Conservation (phyloP, 2,888 invertebrate genomes). For the Buathra laborator region DNA sequence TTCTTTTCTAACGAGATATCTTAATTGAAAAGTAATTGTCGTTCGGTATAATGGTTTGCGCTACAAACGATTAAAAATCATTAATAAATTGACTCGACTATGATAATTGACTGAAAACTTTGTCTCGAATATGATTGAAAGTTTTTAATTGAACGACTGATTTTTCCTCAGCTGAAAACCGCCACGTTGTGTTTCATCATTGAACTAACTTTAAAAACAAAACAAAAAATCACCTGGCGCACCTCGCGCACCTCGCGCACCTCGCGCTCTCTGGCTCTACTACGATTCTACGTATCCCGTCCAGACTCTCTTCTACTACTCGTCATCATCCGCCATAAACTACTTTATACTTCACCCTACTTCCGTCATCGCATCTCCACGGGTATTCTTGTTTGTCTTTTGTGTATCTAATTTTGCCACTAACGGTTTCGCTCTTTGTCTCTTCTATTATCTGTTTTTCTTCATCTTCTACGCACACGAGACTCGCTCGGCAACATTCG, state of each 20-base stretch:
- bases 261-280: slow-evolving; percentile 53
- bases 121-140: slow-evolving; percentile 59
- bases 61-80: slow-evolving; percentile 31
- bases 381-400: slow-evolving; percentile 27
- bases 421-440: slow-evolving; percentile 42
- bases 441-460: slow-evolving; percentile 9
- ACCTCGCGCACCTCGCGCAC: slow-evolving; percentile 51
- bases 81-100: background rate
- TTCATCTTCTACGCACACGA: slow-evolving; percentile 23
- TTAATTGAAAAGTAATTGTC: background rate
- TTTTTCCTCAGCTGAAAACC: slow-evolving; percentile 70
- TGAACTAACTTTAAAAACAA: slow-evolving; percentile 68
- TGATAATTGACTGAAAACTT: slow-evolving; percentile 57
- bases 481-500: background rate
- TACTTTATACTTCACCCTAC: slow-evolving; percentile 33
- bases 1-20: slow-evolving; percentile 2
- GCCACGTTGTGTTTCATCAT: slow-evolving; percentile 68
- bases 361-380: slow-evolving; percentile 50
- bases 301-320: slow-evolving; percentile 56
- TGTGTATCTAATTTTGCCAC: slow-evolving; percentile 55
- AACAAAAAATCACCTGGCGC: slow-evolving; percentile 46
- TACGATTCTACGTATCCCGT: slow-evolving; percentile 59
- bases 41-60: background rate
- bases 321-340: slow-evolving; percentile 61
- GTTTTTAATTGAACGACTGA: slow-evolving; percentile 70